These are phyloP conservation scores for Plebejus anna DNA, from an alignment of 2,888 invertebrate species.

Conservation along the genomic window DNA sequence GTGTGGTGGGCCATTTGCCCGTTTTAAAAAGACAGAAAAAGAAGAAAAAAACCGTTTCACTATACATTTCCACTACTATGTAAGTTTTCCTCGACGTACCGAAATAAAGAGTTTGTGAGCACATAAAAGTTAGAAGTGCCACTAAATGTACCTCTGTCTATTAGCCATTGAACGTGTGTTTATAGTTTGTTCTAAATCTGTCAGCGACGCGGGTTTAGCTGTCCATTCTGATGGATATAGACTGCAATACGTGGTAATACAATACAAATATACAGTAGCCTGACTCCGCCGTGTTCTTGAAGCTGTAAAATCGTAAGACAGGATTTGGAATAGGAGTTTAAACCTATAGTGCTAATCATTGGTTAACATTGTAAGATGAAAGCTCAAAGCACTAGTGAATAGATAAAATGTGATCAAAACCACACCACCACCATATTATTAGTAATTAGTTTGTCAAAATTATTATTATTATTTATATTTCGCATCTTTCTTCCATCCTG, in stretches of 20 bases:
- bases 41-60: neutral
- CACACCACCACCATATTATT: too few species aligned
- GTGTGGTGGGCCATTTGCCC: too few species aligned
- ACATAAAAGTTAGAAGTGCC: slow-evolving; percentile 29
- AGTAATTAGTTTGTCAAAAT: too few species aligned
- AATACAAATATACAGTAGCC: neutral
- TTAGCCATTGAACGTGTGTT: slow-evolving; percentile 37
- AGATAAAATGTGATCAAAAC: too few species aligned
- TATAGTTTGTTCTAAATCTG: slow-evolving; percentile 44
- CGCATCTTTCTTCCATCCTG: too few species aligned
- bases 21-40: too few species aligned
- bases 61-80: neutral
- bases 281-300: neutral
- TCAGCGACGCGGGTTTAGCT: slow-evolving; percentile 36
- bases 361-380: too few species aligned
- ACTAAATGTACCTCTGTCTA: slow-evolving; percentile 31
- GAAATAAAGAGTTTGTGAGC: slow-evolving; percentile 15
- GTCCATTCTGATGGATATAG: slow-evolving; percentile 3
- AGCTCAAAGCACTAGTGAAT: too few species aligned
- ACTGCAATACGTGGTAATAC: neutral
- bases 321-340: too few species aligned
- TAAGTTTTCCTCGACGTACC: slow-evolving; percentile 1
- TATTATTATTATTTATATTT: too few species aligned
- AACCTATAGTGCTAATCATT: too few species aligned
- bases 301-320: neutral